These are phyloP conservation scores for Naso thynnoides DNA, from an alignment of 2,797 vertebrate genomes.

Conservation along the genomic window DNA sequence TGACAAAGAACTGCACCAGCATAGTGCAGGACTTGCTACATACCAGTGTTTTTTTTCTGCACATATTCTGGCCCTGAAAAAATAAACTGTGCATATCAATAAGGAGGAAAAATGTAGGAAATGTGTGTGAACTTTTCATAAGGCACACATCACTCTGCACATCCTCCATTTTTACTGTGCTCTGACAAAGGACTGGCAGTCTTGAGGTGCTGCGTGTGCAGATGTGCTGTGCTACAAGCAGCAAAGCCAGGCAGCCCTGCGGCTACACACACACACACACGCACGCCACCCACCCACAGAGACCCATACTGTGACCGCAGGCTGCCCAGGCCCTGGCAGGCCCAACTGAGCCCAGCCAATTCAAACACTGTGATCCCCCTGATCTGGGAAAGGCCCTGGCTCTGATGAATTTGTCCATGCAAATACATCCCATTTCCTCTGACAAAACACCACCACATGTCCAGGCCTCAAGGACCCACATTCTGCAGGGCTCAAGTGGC, in stretches of 20 bases:
- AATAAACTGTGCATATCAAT: slow-evolving; percentile 11
- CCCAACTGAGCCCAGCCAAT: slow-evolving; percentile 74
- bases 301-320: slow-evolving; percentile 50
- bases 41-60: background rate
- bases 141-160: slow-evolving; percentile 21
- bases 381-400: slow-evolving; percentile 80
- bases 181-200: slow-evolving; percentile 64
- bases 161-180: slow-evolving; percentile 39
- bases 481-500: slow-evolving; percentile 73
- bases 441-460: slow-evolving; percentile 84
- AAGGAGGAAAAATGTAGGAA: background rate
- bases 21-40: background rate
- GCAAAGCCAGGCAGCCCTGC: slow-evolving; percentile 56
- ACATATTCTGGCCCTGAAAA: background rate
- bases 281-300: slow-evolving; percentile 32
- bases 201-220: slow-evolving; percentile 49
- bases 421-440: slow-evolving; percentile 85
- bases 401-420: slow-evolving; percentile 85
- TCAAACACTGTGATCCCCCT: slow-evolving; percentile 80
- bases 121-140: slow-evolving; percentile 15
- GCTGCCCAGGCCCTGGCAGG: slow-evolving; percentile 63
- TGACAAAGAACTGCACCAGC: slow-evolving; percentile 1
- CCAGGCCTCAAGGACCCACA: slow-evolving; percentile 68
- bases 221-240: slow-evolving; percentile 64
- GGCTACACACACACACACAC: slow-evolving; percentile 55